A percentile compares a stretch with the other conserved stretches of the same genome.
phyloP scores from a whole-genome alignment of 23 tunicate genomes.

The Ascidia mentula region DNA sequence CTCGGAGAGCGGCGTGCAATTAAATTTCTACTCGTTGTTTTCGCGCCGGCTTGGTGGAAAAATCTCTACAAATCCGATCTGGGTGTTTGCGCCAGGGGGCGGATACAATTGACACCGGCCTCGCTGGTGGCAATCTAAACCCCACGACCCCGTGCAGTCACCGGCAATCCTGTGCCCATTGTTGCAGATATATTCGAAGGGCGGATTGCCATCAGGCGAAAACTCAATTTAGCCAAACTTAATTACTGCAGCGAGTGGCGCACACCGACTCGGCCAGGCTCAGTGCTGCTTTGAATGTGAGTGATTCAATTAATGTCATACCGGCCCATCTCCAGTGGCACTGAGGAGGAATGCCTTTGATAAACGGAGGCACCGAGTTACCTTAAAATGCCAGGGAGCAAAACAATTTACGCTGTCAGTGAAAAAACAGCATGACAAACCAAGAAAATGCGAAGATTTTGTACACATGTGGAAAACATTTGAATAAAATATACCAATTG shows the following conservation, averaged over 20 bases:
- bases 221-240: background rate
- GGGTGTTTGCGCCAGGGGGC: background rate
- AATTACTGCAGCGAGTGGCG: background rate
- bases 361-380: background rate
- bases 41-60: background rate
- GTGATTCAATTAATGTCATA: constrained; percentile 8
- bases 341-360: constrained; percentile 4
- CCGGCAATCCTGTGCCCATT: background rate
- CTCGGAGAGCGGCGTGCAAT: background rate
- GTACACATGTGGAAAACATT: no score
- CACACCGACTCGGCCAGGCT: background rate
- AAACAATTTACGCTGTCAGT: background rate
- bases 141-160: background rate
- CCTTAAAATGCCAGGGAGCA: background rate
- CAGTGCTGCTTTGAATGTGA: background rate
- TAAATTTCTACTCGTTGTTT: background rate
- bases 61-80: constrained; percentile 3
- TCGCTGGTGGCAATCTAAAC: background rate
- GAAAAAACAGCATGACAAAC: no score
- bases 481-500: no score
- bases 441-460: no score
- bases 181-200: background rate
- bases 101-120: constrained; percentile 1
- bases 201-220: background rate
- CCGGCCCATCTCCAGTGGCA: background rate